Conservation (phyloP, 1,140 invertebrate species). For the Drosophila sulfurigaster region DNA sequence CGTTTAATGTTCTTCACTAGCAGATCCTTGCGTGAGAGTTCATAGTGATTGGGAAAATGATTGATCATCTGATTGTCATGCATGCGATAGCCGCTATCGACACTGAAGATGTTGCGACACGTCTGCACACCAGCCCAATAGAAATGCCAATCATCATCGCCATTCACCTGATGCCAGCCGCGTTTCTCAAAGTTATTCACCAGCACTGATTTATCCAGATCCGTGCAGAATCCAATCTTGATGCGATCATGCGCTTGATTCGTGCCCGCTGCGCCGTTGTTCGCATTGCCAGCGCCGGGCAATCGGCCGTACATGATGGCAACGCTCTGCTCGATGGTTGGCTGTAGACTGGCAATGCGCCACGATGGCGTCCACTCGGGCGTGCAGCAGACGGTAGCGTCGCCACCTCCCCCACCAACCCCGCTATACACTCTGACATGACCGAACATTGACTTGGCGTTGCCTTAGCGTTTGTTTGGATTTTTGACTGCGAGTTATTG, state of each 20-base stretch:
- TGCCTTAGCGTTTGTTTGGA: constrained; percentile 30
- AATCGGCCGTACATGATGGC: constrained; percentile 68
- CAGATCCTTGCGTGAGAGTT: constrained; percentile 96
- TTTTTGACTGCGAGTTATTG: constrained; percentile 62
- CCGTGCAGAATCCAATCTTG: constrained; percentile 93
- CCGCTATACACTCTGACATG: constrained; percentile 20
- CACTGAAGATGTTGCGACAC: constrained; percentile 95
- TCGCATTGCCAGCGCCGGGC: constrained; percentile 30
- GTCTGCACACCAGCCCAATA: constrained; percentile 97
- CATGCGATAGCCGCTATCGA: constrained; percentile 96
- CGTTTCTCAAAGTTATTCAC: constrained; percentile 97
- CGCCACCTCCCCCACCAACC: not conserved
- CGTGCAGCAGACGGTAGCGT: not conserved
- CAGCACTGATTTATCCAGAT: constrained; percentile 97
- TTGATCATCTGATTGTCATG: constrained; percentile 96
- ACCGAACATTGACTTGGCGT: constrained; percentile 53
- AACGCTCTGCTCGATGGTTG: constrained; percentile 49
- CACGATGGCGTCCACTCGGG: constrained; percentile 51
- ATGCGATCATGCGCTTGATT: constrained; percentile 84
- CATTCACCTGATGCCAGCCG: constrained; percentile 95
- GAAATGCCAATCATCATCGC: constrained; percentile 98
- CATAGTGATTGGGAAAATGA: constrained; percentile 97
- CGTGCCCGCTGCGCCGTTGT: constrained; percentile 3
- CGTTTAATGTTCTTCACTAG: constrained; percentile 98
- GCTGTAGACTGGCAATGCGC: constrained; percentile 51